Evolutionary conservation across 64 coral and sea anemone genomes (phyloP).

Genomic region (Astreopora myriophthalma): DNA sequence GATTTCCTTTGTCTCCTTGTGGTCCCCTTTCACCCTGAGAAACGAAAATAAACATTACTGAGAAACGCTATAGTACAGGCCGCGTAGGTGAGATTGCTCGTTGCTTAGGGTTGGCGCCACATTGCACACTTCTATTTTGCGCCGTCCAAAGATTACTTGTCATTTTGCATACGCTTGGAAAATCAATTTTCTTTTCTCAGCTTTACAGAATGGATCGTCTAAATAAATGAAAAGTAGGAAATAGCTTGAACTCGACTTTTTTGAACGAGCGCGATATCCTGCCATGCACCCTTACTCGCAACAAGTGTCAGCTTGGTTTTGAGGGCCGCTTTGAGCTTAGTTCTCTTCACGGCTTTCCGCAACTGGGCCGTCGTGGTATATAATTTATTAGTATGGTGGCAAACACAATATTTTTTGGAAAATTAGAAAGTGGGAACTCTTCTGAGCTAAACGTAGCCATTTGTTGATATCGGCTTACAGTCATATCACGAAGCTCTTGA

Average conservation of each 20-base stretch:
- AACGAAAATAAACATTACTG: background rate
- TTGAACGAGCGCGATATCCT: no score
- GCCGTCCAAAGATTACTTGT: background rate
- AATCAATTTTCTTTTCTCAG: background rate
- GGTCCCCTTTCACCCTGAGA: constrained; percentile 12
- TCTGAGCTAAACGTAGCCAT: background rate
- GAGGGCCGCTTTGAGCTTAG: no score
- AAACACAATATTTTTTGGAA: background rate
- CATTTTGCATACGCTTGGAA: background rate
- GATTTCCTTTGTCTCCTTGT: constrained; percentile 14
- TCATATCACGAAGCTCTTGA: constrained; percentile 37
- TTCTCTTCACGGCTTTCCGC: no score
- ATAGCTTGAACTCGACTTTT: background rate
- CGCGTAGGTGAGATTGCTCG: background rate
- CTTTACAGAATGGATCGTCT: background rate
- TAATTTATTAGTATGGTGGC: background rate
- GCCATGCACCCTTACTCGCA: no score
- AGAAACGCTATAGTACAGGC: background rate
- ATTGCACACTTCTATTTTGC: background rate
- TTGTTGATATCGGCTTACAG: constrained; percentile 57
- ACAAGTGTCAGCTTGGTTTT: no score
- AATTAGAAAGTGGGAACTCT: background rate
- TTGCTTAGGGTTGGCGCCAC: background rate
- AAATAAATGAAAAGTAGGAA: background rate
- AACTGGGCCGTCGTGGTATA: no score